Evolutionary conservation across 2,797 vertebrate genomes (phyloP).

Genomic region (Parauchenoglanis punctatus): DNA sequence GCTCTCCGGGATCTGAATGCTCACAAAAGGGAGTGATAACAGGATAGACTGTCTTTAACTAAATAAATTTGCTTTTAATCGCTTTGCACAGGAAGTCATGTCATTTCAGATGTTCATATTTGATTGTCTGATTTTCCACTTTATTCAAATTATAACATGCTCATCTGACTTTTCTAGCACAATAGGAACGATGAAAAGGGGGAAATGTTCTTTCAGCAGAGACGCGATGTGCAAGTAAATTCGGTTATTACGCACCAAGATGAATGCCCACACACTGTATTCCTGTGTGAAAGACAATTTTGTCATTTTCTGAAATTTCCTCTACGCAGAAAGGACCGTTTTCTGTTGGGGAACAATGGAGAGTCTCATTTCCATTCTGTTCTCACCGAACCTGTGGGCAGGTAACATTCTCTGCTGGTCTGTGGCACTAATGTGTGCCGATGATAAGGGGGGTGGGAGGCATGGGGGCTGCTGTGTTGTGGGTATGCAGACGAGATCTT

Average conservation of each 20-base stretch:
- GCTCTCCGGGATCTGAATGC: constrained; percentile 72
- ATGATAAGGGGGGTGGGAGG: constrained; percentile 16
- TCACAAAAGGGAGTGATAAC: constrained; percentile 78
- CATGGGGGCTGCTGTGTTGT: neutral
- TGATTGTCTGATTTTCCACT: constrained; percentile 83
- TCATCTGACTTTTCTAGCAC: constrained; percentile 82
- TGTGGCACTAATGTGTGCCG: constrained; percentile 47
- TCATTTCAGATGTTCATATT: constrained; percentile 80
- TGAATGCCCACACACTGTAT: constrained; percentile 76
- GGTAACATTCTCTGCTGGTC: constrained; percentile 20
- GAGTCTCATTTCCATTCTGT: constrained; percentile 57
- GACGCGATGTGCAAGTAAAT: constrained; percentile 80
- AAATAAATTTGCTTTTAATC: constrained; percentile 86
- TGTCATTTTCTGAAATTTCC: constrained; percentile 54
- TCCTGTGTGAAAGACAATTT: constrained; percentile 70
- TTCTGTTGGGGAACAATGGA: constrained; percentile 65
- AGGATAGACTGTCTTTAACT: constrained; percentile 77
- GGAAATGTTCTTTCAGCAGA: constrained; percentile 80
- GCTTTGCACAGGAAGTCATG: constrained; percentile 79
- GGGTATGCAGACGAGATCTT: constrained; percentile 49
- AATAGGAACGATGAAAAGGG: constrained; percentile 83
- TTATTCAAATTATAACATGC: constrained; percentile 86
- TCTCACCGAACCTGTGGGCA: constrained; percentile 48
- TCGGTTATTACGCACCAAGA: constrained; percentile 77
- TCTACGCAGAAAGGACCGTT: constrained; percentile 56